Evolutionary conservation across 2,888 invertebrate species (phyloP).

Genomic region (Cordylochernes scorpioides): DNA sequence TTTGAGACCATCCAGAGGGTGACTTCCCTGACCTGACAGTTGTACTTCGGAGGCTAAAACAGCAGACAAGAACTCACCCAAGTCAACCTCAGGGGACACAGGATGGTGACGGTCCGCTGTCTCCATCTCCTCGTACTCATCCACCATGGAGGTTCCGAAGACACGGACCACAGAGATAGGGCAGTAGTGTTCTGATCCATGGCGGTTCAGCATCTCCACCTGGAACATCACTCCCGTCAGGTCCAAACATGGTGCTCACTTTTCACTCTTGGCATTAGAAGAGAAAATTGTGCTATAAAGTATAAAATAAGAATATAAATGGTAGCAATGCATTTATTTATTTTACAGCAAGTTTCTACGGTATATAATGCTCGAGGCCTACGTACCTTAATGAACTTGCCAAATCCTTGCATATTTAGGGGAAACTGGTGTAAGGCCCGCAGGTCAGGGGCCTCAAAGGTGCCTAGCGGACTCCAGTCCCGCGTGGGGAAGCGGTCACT

Average conservation of each 20-base stretch:
- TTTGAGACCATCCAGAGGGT: too few species aligned
- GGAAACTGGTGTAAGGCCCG: conserved; percentile 60
- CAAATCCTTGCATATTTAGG: conserved; percentile 45
- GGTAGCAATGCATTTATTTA: too few species aligned
- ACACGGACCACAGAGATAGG: conserved; percentile 82
- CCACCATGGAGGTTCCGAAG: conserved; percentile 47
- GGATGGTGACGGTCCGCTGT: conserved; percentile 5
- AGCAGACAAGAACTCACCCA: too few species aligned
- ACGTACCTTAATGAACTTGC: conserved; percentile 52
- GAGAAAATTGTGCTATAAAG: too few species aligned
- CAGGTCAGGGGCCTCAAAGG: conserved; percentile 60
- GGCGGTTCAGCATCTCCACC: conserved; percentile 65
- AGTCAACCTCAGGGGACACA: conserved; percentile 24
- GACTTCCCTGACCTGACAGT: too few species aligned
- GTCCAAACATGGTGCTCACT: too few species aligned
- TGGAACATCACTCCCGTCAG: too few species aligned
- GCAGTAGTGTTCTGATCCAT: conserved; percentile 89
- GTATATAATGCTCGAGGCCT: neutral
- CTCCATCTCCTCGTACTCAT: conserved; percentile 30
- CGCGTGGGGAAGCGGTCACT: conserved; percentile 68
- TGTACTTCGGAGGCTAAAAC: too few species aligned
- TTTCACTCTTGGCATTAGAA: too few species aligned
- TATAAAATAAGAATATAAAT: too few species aligned
- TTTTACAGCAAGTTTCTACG: too few species aligned
- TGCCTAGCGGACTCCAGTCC: conserved; percentile 69